Conservation (phyloP, 30 jellyfish, hydroid and myxozoan genomes). For the Clytia hemisphaerica region DNA sequence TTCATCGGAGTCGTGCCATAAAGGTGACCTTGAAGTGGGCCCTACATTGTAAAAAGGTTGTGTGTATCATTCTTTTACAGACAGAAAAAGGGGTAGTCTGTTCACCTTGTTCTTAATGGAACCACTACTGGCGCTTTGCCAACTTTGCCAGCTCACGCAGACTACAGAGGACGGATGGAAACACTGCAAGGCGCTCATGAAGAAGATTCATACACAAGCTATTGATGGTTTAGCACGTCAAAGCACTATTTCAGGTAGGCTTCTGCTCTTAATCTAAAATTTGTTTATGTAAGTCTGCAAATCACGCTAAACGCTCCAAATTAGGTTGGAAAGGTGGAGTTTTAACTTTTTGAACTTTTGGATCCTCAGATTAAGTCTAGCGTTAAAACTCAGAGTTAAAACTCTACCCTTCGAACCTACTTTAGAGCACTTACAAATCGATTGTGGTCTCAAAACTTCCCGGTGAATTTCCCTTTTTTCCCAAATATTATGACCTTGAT, state of each 20-base stretch:
- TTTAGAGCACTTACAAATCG: too few relatives aligned
- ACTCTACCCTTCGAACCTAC: too few relatives aligned
- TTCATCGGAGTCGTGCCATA: too few relatives aligned
- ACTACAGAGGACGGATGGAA: constrained; percentile 40
- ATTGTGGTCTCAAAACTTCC: too few relatives aligned
- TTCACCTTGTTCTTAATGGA: constrained; percentile 52
- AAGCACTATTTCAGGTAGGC: constrained; percentile 39
- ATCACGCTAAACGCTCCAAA: neutral
- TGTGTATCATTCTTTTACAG: constrained; percentile 5
- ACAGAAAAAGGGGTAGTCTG: constrained; percentile 46
- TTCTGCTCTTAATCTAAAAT: neutral
- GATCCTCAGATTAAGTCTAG: too few relatives aligned
- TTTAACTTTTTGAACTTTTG: too few relatives aligned
- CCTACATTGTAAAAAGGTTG: too few relatives aligned
- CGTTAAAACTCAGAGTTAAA: too few relatives aligned
- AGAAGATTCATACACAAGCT: constrained; percentile 31
- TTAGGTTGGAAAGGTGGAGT: too few relatives aligned
- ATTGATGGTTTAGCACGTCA: constrained; percentile 26
- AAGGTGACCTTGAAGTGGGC: too few relatives aligned
- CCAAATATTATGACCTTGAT: too few relatives aligned
- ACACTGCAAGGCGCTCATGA: constrained; percentile 27
- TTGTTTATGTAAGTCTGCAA: neutral
- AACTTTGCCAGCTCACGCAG: constrained; percentile 39
- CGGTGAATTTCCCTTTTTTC: too few relatives aligned
- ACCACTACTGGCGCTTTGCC: constrained; percentile 55